Evolutionary conservation across 2,113 vertebrate genomes (phyloP).

Genomic region (Anarrhichthys ocellatus): DNA sequence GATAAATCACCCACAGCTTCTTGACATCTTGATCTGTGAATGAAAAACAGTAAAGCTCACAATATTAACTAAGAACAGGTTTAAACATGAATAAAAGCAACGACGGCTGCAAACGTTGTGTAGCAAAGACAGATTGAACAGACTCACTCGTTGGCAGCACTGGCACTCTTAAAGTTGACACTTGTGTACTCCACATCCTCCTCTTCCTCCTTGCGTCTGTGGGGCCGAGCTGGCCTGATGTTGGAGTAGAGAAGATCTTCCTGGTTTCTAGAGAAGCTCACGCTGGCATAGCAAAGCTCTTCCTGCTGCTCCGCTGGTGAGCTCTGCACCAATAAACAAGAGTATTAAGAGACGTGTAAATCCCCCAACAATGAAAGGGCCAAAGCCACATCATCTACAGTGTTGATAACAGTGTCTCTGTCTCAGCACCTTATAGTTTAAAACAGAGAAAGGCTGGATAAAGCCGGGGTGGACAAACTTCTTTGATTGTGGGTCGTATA

Average conservation of each 20-base stretch:
- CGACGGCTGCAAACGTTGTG: too few relatives aligned
- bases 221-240: not conserved
- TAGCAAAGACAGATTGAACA: too few relatives aligned
- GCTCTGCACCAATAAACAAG: not conserved
- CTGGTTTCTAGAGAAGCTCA: constrained; percentile 1
- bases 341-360: not conserved
- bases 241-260: constrained; percentile 43
- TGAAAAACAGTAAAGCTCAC: not conserved
- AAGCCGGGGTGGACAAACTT: too few relatives aligned
- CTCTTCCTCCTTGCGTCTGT: not conserved
- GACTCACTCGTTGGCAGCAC: not conserved
- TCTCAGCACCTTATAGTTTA: too few relatives aligned
- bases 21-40: constrained; percentile 1
- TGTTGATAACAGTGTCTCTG: too few relatives aligned
- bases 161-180: not conserved
- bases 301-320: not conserved
- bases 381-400: too few relatives aligned
- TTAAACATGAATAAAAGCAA: too few relatives aligned
- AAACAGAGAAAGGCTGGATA: too few relatives aligned
- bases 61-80: not conserved
- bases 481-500: too few relatives aligned
- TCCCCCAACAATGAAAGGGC: too few relatives aligned
- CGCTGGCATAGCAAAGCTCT: not conserved
- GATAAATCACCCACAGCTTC: not conserved
- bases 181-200: constrained; percentile 1